Evolutionary conservation across 2,113 vertebrate species (phyloP).

Genomic region (Columba livia): DNA sequence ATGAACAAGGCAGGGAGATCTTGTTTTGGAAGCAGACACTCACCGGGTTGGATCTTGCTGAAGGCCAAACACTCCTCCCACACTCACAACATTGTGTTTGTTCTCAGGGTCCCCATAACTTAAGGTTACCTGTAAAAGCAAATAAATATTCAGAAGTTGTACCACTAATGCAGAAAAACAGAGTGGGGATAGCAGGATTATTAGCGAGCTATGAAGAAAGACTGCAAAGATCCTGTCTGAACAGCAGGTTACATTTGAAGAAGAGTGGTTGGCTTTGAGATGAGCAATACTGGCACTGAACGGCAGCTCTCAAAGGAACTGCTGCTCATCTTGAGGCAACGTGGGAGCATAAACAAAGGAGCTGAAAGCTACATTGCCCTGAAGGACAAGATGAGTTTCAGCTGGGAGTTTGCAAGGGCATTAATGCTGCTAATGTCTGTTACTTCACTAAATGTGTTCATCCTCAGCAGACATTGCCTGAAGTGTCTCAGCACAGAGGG

Average conservation of each 20-base stretch:
- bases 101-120: constrained; percentile 95
- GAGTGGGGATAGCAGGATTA: not conserved
- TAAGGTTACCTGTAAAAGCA: constrained; percentile 87
- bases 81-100: constrained; percentile 87
- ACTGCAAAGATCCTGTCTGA: not conserved
- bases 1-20: not conserved
- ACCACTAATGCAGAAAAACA: not conserved
- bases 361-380: not conserved
- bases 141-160: not conserved
- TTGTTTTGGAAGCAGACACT: not conserved
- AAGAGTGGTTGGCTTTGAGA: not conserved
- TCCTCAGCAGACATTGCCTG: not conserved
- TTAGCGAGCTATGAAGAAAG: not conserved
- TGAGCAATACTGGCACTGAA: not conserved
- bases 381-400: not conserved
- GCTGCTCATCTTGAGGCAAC: not conserved
- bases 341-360: not conserved
- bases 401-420: not conserved
- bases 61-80: constrained; percentile 85
- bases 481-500: not conserved
- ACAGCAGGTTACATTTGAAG: not conserved
- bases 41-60: constrained; percentile 92
- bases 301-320: not conserved
- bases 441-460: not conserved
- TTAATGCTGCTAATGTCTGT: not conserved